Percentiles rank a stretch among this genome's conserved stretches.
phyloP scores from a whole-genome alignment of 2,888 invertebrate species.

The Rotaria macrura region DNA sequence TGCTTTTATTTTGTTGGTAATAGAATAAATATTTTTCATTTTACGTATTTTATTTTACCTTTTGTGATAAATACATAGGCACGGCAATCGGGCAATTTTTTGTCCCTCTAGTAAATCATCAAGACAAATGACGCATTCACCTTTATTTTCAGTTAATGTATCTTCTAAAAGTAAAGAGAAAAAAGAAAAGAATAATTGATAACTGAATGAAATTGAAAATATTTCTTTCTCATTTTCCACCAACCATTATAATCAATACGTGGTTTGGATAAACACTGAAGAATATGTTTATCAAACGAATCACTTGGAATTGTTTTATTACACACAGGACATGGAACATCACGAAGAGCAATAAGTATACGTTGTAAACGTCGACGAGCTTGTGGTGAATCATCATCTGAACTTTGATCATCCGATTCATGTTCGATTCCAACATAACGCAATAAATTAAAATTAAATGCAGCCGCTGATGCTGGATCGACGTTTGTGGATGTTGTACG shows the following conservation, averaged over 20 bases:
- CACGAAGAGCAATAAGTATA: background rate
- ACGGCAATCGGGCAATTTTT: constrained; percentile 92
- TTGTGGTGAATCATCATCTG: background rate
- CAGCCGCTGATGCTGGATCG: background rate
- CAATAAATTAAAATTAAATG: constrained; percentile 4
- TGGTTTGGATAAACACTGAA: constrained; percentile 98
- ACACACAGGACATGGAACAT: constrained; percentile 97
- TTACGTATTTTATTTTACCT: constrained; percentile 56
- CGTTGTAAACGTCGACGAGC: background rate
- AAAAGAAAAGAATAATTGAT: background rate
- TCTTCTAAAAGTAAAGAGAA: constrained; percentile 60
- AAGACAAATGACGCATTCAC: constrained; percentile 85
- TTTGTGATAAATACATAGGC: constrained; percentile 98
- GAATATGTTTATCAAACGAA: constrained; percentile 96
- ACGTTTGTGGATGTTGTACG: background rate
- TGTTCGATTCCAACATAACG: background rate
- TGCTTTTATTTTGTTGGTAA: too few relatives aligned
- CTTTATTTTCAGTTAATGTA: constrained; percentile 83
- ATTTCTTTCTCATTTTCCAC: too few relatives aligned
- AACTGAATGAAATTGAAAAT: background rate
- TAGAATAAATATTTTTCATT: background rate
- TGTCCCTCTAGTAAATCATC: constrained; percentile 89
- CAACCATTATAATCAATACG: constrained; percentile 94
- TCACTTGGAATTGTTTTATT: constrained; percentile 93
- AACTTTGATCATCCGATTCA: background rate